A percentile compares a stretch with the other conserved stretches of the same genome.
phyloP scores from a whole-genome alignment of 2,113 vertebrate genomes.

The Pseudorasbora parva region DNA sequence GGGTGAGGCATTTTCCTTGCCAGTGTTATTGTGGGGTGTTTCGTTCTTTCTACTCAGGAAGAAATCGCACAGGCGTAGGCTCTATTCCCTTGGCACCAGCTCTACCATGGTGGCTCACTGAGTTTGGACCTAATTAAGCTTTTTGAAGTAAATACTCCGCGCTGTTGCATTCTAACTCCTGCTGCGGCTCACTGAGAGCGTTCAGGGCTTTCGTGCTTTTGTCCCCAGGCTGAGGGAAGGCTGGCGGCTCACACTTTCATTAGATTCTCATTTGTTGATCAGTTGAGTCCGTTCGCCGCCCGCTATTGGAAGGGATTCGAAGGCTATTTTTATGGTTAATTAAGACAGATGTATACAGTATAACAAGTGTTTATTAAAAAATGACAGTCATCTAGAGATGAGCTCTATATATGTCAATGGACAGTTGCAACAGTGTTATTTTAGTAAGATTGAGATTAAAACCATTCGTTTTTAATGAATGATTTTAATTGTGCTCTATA shows the following conservation, averaged over 20 bases:
- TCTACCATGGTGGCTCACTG: constrained; percentile 50
- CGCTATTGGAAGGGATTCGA: constrained; percentile 48
- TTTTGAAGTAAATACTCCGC: constrained; percentile 57
- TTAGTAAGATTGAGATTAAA: neutral
- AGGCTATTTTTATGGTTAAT: constrained; percentile 56
- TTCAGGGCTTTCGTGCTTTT: constrained; percentile 29
- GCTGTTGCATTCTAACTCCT: constrained; percentile 56
- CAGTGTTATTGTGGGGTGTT: constrained; percentile 24
- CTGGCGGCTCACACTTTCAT: constrained; percentile 54
- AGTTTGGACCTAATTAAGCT: constrained; percentile 60
- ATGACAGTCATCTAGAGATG: constrained; percentile 23
- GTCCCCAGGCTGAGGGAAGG: constrained; percentile 36
- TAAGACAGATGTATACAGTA: constrained; percentile 53
- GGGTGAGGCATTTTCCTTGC: neutral
- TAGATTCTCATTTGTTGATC: constrained; percentile 60
- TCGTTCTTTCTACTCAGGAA: constrained; percentile 29
- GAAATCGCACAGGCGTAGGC: constrained; percentile 33
- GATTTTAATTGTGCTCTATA: no score
- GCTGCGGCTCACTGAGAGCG: constrained; percentile 38
- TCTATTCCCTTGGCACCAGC: constrained; percentile 39
- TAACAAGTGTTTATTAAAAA: constrained; percentile 51
- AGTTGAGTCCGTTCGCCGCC: constrained; percentile 43
- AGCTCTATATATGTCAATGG: neutral
- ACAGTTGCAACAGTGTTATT: neutral
- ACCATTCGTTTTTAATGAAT: no score